Conservation (phyloP, 2,888 invertebrate species). For the Eupeodes latifasciatus region DNA sequence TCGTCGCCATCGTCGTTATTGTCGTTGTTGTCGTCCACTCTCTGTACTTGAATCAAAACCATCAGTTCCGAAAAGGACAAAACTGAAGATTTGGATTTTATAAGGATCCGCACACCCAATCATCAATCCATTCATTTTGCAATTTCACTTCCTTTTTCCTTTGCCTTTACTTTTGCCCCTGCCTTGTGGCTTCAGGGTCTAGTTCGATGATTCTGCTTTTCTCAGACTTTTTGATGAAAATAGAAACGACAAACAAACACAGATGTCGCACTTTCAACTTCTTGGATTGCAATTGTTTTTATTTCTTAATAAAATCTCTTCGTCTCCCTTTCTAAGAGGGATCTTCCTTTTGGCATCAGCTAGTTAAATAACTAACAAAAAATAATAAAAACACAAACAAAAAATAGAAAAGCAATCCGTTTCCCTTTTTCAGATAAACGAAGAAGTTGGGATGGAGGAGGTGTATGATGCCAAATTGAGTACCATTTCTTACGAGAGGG, state of each 20-base stretch:
- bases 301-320: slow-evolving; percentile 66
- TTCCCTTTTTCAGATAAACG: not conserved
- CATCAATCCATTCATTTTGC: slow-evolving; percentile 72
- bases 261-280: slow-evolving; percentile 71
- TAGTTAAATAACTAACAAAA: not conserved
- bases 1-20: no score
- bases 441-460: no score
- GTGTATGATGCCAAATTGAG: slow-evolving; percentile 1
- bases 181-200: not conserved
- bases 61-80: slow-evolving; percentile 35
- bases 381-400: not conserved
- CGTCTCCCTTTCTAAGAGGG: not conserved
- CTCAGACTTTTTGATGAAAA: slow-evolving; percentile 4
- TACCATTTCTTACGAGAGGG: not conserved
- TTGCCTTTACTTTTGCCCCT: slow-evolving; percentile 1
- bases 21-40: not conserved
- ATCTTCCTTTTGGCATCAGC: slow-evolving; percentile 9
- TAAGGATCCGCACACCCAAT: slow-evolving; percentile 55
- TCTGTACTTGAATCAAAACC: slow-evolving; percentile 1
- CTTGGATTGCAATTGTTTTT: slow-evolving; percentile 73
- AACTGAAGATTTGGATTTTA: slow-evolving; percentile 46
- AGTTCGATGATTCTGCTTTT: not conserved
- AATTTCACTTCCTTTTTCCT: slow-evolving; percentile 39
- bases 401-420: slow-evolving; percentile 32
- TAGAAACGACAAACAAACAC: slow-evolving; percentile 67